These are phyloP conservation scores for Heteronetta atricapilla DNA, from an alignment of 2,113 vertebrate species.

Conservation along the genomic window DNA sequence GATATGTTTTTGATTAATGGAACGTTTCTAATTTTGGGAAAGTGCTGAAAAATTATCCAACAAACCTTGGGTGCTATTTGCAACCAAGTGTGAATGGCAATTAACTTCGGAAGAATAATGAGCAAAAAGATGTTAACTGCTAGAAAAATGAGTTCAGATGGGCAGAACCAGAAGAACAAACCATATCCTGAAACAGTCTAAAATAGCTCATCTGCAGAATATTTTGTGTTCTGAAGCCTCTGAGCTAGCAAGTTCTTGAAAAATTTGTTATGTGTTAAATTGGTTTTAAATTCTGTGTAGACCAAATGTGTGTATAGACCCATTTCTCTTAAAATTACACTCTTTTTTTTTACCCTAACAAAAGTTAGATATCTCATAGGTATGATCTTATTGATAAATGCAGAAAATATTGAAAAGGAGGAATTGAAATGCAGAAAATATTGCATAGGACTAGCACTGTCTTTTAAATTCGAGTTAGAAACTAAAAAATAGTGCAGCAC, in stretches of 20 bases:
- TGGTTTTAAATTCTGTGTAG: neutral
- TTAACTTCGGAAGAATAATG: neutral
- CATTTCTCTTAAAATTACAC: neutral
- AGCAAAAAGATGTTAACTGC: neutral
- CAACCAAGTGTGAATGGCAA: neutral
- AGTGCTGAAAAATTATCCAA: neutral
- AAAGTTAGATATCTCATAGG: neutral
- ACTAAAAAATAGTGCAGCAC: neutral
- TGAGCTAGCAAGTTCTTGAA: neutral
- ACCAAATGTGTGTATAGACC: neutral
- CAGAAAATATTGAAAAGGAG: no score
- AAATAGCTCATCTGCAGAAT: neutral
- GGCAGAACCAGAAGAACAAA: neutral
- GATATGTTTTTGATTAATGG: neutral
- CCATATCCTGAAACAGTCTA: neutral
- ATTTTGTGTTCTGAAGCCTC: neutral
- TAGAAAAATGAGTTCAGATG: neutral
- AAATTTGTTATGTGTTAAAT: neutral
- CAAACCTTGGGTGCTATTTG: neutral
- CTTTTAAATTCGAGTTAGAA: neutral
- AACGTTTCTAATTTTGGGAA: neutral
- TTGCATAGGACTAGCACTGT: neutral
- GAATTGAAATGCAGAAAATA: no score
- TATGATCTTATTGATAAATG: neutral
- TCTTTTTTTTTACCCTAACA: neutral